These are phyloP conservation scores for Phalloptychus januarius DNA, from an alignment of 2,797 vertebrate species.

Conservation along the genomic window DNA sequence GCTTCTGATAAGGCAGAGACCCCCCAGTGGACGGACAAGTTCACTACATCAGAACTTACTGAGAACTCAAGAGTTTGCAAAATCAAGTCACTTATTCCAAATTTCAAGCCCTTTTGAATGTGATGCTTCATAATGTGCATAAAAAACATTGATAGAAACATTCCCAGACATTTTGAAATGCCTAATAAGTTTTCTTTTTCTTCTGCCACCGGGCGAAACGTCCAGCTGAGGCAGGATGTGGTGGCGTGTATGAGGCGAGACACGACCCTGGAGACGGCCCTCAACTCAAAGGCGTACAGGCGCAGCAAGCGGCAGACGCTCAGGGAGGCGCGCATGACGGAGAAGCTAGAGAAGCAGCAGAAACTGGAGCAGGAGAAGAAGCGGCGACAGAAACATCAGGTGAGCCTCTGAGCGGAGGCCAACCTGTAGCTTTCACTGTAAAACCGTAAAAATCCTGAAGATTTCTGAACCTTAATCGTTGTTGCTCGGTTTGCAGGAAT, in stretches of 20 bases:
- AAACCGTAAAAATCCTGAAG: background rate
- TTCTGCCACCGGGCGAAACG: background rate
- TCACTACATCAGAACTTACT: background rate
- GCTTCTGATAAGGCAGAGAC: too few relatives aligned
- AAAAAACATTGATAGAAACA: background rate
- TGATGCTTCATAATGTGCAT: background rate
- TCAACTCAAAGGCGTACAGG: constrained; percentile 98
- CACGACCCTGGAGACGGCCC: constrained; percentile 94
- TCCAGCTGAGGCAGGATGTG: constrained; percentile 93
- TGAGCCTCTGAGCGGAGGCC: constrained; percentile 37
- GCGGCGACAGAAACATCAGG: constrained; percentile 97
- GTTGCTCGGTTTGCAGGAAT: constrained; percentile 82
- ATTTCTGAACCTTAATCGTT: background rate
- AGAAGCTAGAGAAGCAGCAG: constrained; percentile 98
- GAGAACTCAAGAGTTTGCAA: background rate
- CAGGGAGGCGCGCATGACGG: constrained; percentile 95
- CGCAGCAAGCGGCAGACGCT: constrained; percentile 96
- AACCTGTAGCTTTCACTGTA: background rate
- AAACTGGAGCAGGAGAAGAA: constrained; percentile 99
- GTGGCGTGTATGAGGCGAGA: constrained; percentile 97
- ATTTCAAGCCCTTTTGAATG: too few relatives aligned
- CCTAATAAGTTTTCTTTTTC: background rate
- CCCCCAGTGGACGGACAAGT: too few relatives aligned
- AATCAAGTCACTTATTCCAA: too few relatives aligned
- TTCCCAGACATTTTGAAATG: rapidly evolving